Base-by-base conservation (phyloP, 2,888 invertebrate genomes). In the Strigamia crassipes region DNA sequence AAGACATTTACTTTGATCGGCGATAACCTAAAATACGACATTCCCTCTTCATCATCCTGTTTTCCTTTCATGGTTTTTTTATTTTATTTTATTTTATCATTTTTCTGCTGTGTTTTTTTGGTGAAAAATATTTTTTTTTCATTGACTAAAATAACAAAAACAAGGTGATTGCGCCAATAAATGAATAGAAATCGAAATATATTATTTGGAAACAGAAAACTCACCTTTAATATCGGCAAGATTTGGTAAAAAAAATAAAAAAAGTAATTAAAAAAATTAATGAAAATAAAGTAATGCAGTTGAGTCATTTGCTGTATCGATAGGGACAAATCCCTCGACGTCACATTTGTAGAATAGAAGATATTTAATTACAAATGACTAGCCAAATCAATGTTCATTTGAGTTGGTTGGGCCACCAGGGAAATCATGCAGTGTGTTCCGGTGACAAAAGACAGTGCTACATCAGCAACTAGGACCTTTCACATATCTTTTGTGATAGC, bases 11-110 rank as follows among this genome's bases (percentile, higher is more conserved):
- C 56, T 56, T 56, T 56, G 56, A 56, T 56, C 56, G 56, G 56
- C 56, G 56, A 56, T 56, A 56, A 56, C 56, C 56, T 56, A 56
- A 56, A 56, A 56, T 56, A 56, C 56, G 56, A 56, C 56, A 56
- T 56, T 56, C 56, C 56, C 56, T 18, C 56, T 56, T 18, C 56
- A 56, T 56, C 56, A 56, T 56, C 15, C 56, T 56, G 18, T 56
- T 56, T 56, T 56, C 8, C 18, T 56, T 56, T 56, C 56, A 56
- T 56, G 56, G 18, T 56, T 56, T 56, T 51, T 38, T 38, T 38
- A 38, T 38, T 38, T 38, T 38, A 38, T 38, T 38, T 56, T 56
- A 56, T 56, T 56, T 56, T 56, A 18, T 56, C 18, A 18, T 56
- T 56, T 56, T 18, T 56, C 12, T 51, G 51, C 13, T 51, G 51